Evolutionary conservation across 2,888 invertebrate genomes (phyloP), one percentile per base, ranked within the genome.

Genomic region (Empis stercorea): DNA sequence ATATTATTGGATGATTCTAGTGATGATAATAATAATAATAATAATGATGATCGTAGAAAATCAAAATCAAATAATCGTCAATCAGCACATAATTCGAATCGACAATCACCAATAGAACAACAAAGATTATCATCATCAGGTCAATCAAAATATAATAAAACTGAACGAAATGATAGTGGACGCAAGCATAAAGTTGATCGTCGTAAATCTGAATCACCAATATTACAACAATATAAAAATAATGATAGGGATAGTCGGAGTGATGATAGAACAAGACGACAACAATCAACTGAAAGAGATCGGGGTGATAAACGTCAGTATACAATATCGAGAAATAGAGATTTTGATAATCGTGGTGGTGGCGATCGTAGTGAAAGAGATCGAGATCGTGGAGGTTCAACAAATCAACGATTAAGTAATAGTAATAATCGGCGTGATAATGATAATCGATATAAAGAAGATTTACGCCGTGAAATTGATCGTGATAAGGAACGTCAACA

Each of bases 1-100:
- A 81, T 81, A 62, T 71, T 77, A 55, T 73, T 80, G 56, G 78
- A 78, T 62, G 81, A 82, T 62, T 76, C 76, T 57, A 80, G 80
- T 53, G 76, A 75, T 51, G 74, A 78, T 44, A 76, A 78, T 44
- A 76, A 71, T 36, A 63, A 13, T 32, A 32, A 13, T 20, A 20
- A 3, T 20, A 20, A 20, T 20, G 20, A 20, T 27, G 23, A 7
- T 27, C 6, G 23, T 27, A 27, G 23, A 27, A 27, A 27, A 27
- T 27, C 23, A 34, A 34, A 34, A 34, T 34, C n/a, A 34, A n/a
- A 4, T 34, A 34, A 34, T n/a, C 34, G n/a, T 13, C 34, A n/a
- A 34, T n/a, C n/a, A n/a, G 13, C 4, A n/a, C 34, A n/a, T 34
- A 4, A 34, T 34, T 34, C 34, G 7, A 34, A 34, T n/a, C 34